Evolutionary conservation across 2,113 vertebrate species (phyloP).

Genomic region (Ceyx melanurus): DNA sequence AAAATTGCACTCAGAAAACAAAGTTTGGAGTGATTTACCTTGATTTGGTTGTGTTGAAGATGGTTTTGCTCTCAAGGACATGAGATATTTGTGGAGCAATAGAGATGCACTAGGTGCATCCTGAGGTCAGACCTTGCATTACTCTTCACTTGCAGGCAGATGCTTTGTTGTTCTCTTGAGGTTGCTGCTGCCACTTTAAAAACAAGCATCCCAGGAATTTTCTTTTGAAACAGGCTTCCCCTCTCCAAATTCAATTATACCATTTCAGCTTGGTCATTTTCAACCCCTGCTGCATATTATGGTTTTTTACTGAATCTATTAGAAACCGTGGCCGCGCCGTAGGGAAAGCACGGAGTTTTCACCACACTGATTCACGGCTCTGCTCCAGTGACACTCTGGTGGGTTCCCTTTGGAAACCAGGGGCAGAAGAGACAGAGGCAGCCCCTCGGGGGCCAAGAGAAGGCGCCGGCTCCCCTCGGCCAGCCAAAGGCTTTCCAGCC

Average conservation of each 20-base stretch:
- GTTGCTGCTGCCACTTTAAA: conserved; percentile 56
- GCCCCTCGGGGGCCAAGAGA: rapidly evolving
- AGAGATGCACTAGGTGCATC: neutral
- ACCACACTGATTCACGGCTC: neutral
- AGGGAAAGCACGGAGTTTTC: neutral
- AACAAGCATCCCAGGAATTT: conserved; percentile 67
- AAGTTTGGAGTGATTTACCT: neutral
- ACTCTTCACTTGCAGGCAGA: neutral
- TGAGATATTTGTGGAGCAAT: neutral
- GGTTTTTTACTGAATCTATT: conserved; percentile 25
- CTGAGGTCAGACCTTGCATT: neutral
- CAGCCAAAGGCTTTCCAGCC: neutral
- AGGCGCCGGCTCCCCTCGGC: rapidly evolving
- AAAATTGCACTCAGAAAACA: neutral
- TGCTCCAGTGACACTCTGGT: neutral
- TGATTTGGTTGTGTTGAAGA: neutral
- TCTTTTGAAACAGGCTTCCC: conserved; percentile 59
- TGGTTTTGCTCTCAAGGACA: neutral
- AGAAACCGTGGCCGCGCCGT: neutral
- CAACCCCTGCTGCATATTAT: neutral
- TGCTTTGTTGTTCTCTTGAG: neutral
- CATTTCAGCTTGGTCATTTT: conserved; percentile 52
- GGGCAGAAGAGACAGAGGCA: neutral
- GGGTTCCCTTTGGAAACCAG: neutral
- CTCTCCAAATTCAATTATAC: conserved; percentile 56